Conservation (phyloP, 2,888 invertebrate species). For the Villa cingulata region DNA sequence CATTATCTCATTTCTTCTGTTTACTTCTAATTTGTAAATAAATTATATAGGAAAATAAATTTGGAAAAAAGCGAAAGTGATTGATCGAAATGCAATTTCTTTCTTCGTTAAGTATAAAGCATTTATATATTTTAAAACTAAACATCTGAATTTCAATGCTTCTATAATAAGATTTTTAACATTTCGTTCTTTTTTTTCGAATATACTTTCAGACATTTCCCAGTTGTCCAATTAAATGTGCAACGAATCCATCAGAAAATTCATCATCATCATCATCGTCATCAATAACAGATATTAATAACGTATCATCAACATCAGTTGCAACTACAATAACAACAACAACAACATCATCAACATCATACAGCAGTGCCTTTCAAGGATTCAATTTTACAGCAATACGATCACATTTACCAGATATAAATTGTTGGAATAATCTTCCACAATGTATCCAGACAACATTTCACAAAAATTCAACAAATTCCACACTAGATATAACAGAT, state of each 20-base stretch:
- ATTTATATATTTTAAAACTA: too few species aligned
- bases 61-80: too few species aligned
- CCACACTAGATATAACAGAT: neutral
- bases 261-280: conserved; percentile 19
- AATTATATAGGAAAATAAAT: too few species aligned
- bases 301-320: conserved; percentile 15
- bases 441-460: conserved; percentile 12
- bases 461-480: neutral
- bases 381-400: conserved; percentile 36
- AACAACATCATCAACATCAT: conserved; percentile 11
- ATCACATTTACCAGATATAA: conserved; percentile 49
- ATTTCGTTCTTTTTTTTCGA: conserved; percentile 3
- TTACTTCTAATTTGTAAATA: too few species aligned
- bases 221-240: conserved; percentile 46
- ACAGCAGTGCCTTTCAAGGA: conserved; percentile 16
- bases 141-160: too few species aligned
- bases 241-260: conserved; percentile 29
- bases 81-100: too few species aligned
- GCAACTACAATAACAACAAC: conserved; percentile 18
- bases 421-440: conserved; percentile 30
- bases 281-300: conserved; percentile 20
- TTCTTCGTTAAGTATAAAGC: too few species aligned
- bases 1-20: too few species aligned
- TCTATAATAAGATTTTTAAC: too few species aligned
- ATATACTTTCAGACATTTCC: conserved; percentile 49